These are phyloP conservation scores for Alces alces DNA, from an alignment of 2,113 vertebrate genomes.

Conservation along the genomic window DNA sequence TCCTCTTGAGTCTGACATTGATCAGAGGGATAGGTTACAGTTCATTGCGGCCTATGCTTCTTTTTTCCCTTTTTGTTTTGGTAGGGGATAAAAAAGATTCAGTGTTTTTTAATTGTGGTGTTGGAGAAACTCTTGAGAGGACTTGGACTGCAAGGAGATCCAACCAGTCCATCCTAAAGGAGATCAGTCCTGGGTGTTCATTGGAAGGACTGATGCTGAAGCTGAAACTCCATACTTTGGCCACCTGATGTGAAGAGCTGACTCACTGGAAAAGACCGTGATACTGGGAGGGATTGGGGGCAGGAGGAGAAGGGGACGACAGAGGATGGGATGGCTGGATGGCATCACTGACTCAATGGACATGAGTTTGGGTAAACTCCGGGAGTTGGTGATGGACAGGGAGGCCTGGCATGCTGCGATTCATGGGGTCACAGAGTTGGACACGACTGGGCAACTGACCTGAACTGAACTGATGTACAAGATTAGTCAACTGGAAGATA, in stretches of 20 bases:
- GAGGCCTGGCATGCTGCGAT: accelerated
- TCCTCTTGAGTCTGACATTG: not conserved
- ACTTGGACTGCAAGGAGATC: no score
- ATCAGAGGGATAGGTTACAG: not conserved
- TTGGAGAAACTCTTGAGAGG: no score
- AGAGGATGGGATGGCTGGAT: not conserved
- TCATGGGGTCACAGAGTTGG: accelerated
- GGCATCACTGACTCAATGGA: not conserved
- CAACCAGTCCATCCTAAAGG: no score
- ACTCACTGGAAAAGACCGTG: not conserved
- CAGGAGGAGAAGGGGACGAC: not conserved
- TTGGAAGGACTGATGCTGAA: not conserved
- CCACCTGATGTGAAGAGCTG: accelerated
- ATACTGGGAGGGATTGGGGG: not conserved
- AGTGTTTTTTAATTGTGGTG: not conserved
- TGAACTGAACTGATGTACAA: no score
- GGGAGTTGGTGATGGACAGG: not conserved
- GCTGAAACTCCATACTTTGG: not conserved
- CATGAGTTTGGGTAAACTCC: not conserved
- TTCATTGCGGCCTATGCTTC: accelerated
- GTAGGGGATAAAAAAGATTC: not conserved
- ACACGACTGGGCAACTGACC: accelerated
- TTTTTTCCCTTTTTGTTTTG: not conserved
- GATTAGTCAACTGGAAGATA: no score
- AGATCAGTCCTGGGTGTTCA: no score